A percentile compares a stretch with the other conserved stretches of the same genome.
phyloP scores from a whole-genome alignment of 2,888 invertebrate genomes.

The Leptothorax acervorum region DNA sequence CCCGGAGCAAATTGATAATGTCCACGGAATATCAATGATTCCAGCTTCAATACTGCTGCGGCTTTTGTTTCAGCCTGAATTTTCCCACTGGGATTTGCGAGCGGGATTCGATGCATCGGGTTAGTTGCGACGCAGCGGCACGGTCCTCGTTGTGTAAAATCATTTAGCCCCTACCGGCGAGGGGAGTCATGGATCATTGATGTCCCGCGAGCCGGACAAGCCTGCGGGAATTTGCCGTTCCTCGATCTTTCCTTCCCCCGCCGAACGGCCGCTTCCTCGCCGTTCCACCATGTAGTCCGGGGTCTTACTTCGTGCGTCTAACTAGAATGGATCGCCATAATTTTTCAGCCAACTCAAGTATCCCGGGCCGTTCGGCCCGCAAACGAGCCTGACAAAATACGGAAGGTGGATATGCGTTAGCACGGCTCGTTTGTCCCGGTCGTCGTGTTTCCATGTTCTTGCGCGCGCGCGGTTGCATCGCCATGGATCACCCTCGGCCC shows the following conservation, averaged over 20 bases:
- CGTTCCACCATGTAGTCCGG: conserved; percentile 30
- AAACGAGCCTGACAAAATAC: conserved; percentile 84
- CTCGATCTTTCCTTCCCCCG: conserved; percentile 34
- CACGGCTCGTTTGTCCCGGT: conserved; percentile 71
- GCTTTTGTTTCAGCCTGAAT: conserved; percentile 24
- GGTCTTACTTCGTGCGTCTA: conserved; percentile 74
- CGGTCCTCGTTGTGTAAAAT: conserved; percentile 63
- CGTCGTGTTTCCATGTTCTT: conserved; percentile 67
- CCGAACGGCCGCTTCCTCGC: too few species aligned
- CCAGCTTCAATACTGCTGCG: background rate
- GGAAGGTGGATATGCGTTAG: conserved; percentile 80
- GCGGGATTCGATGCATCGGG: background rate
- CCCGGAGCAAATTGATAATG: background rate
- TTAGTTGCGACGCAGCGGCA: conserved; percentile 40
- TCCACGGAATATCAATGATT: background rate
- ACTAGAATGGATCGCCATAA: conserved; percentile 84
- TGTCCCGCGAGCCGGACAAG: conserved; percentile 59
- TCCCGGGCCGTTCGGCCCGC: conserved; percentile 63
- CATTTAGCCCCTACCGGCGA: conserved; percentile 64
- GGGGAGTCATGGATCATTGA: conserved; percentile 75
- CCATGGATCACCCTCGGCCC: conserved; percentile 32
- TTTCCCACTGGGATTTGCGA: conserved; percentile 42
- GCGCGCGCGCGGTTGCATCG: conserved; percentile 27
- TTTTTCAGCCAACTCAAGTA: conserved; percentile 79
- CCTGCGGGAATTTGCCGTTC: conserved; percentile 68